Conservation (phyloP, 1,140 invertebrate genomes). For the Araneus ventricosus region DNA sequence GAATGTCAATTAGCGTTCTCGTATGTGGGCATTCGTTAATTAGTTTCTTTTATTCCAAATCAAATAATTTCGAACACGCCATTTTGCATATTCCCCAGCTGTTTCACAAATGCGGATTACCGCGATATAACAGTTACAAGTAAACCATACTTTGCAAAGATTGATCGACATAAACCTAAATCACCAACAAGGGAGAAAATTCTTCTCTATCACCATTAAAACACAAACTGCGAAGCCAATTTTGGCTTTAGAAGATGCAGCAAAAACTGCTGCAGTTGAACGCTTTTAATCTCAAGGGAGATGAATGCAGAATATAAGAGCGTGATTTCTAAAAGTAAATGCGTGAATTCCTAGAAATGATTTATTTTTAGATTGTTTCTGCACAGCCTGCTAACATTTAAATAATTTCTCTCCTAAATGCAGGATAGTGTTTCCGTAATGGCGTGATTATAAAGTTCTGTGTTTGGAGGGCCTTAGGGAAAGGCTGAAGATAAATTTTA, state of each 20-base stretch:
- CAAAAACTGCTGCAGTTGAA: background rate
- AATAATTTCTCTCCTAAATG: background rate
- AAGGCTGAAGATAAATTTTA: background rate
- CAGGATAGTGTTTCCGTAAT: background rate
- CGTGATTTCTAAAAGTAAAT: background rate
- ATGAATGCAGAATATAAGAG: background rate
- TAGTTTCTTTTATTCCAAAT: background rate
- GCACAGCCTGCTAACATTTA: background rate
- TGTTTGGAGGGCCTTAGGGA: background rate
- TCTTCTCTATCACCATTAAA: background rate
- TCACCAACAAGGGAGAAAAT: background rate
- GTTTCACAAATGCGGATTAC: background rate
- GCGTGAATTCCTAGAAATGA: background rate
- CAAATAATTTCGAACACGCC: background rate
- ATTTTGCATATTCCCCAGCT: background rate
- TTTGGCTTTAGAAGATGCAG: background rate
- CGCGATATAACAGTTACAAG: background rate
- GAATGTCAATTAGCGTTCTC: background rate
- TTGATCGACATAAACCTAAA: background rate
- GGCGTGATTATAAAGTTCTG: background rate
- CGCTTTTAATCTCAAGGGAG: background rate
- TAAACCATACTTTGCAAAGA: background rate
- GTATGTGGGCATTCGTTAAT: background rate
- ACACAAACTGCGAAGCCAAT: background rate
- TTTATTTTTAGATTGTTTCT: background rate